Conservation (phyloP, 2,797 vertebrate species). For the Poeciliopsis turneri region DNA sequence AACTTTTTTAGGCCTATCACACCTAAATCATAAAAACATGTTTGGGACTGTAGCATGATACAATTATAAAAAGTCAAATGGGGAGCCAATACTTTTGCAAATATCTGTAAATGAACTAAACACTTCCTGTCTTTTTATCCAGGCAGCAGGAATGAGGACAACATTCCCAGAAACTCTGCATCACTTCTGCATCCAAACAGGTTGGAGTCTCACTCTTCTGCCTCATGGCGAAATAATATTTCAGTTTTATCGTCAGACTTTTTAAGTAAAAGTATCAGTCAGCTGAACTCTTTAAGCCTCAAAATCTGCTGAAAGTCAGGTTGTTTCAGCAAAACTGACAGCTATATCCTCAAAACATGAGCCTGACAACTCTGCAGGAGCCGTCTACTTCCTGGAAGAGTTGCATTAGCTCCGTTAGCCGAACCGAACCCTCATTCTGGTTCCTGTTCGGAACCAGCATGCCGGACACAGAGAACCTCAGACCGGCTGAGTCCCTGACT, state of each 20-base stretch:
- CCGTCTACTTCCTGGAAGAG: conserved; percentile 2
- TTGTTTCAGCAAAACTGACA: background rate
- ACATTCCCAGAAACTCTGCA: background rate
- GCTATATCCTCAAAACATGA: background rate
- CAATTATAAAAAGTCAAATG: background rate
- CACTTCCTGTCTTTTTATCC: background rate
- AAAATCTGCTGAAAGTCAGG: background rate
- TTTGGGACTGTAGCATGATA: background rate
- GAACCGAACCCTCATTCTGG: background rate
- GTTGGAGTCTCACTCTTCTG: background rate
- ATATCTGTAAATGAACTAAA: background rate
- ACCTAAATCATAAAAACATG: background rate
- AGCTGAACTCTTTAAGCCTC: background rate
- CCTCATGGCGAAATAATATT: background rate
- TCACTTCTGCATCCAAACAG: background rate
- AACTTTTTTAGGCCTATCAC: background rate
- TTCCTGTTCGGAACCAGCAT: background rate
- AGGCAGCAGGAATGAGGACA: background rate
- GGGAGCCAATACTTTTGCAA: background rate
- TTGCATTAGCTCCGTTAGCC: conserved; percentile 1
- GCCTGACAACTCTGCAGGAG: background rate
- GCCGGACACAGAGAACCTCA: background rate
- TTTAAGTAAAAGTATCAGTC: background rate
- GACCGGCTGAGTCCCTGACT: background rate
- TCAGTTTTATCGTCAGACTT: background rate